Conservation (phyloP, 2,888 invertebrate genomes). For the Xanthostigma xanthostigma region DNA sequence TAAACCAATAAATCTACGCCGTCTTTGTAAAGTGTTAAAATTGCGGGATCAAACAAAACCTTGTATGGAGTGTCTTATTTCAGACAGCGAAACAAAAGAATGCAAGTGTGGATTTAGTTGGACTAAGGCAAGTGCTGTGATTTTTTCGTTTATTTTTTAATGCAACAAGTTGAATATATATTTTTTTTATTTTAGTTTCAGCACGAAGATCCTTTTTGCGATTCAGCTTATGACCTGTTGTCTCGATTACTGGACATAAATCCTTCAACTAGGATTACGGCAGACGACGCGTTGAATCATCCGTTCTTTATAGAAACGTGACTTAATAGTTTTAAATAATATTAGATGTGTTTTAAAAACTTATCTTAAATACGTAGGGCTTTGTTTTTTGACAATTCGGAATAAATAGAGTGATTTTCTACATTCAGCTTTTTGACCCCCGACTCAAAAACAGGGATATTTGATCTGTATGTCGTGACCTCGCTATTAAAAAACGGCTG, state of each 20-base stretch:
- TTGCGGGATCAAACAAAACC: constrained; percentile 18
- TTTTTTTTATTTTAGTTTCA: constrained; percentile 17
- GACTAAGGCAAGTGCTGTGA: too few species aligned
- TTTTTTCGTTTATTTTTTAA: background rate
- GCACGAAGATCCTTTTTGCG: constrained; percentile 36
- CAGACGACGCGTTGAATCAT: constrained; percentile 58
- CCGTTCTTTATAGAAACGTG: constrained; percentile 41
- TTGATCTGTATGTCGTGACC: too few species aligned
- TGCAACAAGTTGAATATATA: constrained; percentile 1
- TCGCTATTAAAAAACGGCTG: too few species aligned
- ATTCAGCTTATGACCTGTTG: constrained; percentile 58
- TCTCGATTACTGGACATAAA: constrained; percentile 59
- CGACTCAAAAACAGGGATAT: too few species aligned
- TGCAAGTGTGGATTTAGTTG: too few species aligned
- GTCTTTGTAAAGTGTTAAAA: constrained; percentile 30
- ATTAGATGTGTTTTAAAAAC: too few species aligned
- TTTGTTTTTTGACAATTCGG: too few species aligned
- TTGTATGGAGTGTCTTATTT: background rate
- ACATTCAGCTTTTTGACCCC: too few species aligned
- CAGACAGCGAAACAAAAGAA: background rate
- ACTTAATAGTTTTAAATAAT: too few species aligned
- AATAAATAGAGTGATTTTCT: too few species aligned
- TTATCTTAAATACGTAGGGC: too few species aligned
- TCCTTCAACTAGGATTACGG: constrained; percentile 57
- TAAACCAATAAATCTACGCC: constrained; percentile 31